A percentile compares a stretch with the other conserved stretches of the same genome.
Conservation (phyloP, 1,140 invertebrate genomes). For the Tenebrio molitor region DNA sequence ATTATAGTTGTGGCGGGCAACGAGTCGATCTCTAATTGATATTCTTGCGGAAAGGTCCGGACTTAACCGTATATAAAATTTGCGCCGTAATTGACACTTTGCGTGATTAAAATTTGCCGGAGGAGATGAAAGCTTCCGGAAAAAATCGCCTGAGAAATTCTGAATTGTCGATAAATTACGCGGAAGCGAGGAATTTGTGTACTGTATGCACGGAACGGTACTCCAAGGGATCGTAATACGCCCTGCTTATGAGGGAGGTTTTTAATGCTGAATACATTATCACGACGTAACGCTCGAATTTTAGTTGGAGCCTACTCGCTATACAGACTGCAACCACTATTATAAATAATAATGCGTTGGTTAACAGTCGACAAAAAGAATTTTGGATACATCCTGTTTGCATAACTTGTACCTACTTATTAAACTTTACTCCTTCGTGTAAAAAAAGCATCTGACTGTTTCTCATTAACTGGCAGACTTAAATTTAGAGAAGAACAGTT, state of each 20-base stretch:
- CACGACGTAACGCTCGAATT: no score
- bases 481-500: no score
- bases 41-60: not conserved
- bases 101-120: constrained; percentile 7
- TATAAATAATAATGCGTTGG: no score
- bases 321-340: no score
- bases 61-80: not conserved
- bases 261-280: no score
- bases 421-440: no score
- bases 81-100: not conserved
- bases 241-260: not conserved
- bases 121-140: not conserved
- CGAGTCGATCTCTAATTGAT: not conserved
- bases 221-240: constrained; percentile 5
- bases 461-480: no score
- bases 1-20: not conserved
- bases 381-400: no score
- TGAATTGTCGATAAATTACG: constrained; percentile 14
- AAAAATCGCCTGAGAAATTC: constrained; percentile 10
- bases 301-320: no score
- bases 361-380: no score
- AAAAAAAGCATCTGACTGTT: no score
- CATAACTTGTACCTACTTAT: no score
- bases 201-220: not conserved
- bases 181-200: constrained; percentile 1